A percentile compares a stretch with the other conserved stretches of the same genome.
Conservation (phyloP, 2,113 vertebrate species). For the Phrynosoma blainvillii region DNA sequence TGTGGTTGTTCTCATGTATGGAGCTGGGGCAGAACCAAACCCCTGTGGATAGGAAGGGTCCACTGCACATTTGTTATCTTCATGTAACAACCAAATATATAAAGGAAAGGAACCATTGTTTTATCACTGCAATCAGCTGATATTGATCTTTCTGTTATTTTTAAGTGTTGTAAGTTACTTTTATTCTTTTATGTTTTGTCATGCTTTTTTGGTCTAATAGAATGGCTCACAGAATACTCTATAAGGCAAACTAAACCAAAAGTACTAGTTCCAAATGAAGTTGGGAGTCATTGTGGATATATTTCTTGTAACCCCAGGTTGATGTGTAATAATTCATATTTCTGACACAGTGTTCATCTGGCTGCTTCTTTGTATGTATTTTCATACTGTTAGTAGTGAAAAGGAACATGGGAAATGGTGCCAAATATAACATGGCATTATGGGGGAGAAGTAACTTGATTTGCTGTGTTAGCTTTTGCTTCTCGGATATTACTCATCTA, state of each 20-base stretch:
- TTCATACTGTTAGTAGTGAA: slow-evolving; percentile 21
- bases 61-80: too few species aligned
- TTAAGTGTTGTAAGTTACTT: background rate
- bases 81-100: too few species aligned
- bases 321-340: background rate
- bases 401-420: background rate
- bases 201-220: background rate
- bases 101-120: too few species aligned
- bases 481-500: slow-evolving; percentile 1
- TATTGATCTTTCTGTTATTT: too few species aligned
- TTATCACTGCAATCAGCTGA: too few species aligned
- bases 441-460: background rate
- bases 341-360: background rate
- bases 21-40: too few species aligned
- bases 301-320: background rate
- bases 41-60: too few species aligned
- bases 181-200: background rate
- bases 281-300: too few species aligned
- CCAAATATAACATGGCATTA: slow-evolving; percentile 26
- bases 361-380: background rate
- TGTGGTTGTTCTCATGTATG: too few species aligned
- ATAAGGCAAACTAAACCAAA: background rate
- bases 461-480: slow-evolving; percentile 6
- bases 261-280: background rate
- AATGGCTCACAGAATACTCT: background rate